These are phyloP conservation scores for Acrocera orbiculus DNA, from an alignment of 2,888 invertebrate genomes.

Conservation along the genomic window DNA sequence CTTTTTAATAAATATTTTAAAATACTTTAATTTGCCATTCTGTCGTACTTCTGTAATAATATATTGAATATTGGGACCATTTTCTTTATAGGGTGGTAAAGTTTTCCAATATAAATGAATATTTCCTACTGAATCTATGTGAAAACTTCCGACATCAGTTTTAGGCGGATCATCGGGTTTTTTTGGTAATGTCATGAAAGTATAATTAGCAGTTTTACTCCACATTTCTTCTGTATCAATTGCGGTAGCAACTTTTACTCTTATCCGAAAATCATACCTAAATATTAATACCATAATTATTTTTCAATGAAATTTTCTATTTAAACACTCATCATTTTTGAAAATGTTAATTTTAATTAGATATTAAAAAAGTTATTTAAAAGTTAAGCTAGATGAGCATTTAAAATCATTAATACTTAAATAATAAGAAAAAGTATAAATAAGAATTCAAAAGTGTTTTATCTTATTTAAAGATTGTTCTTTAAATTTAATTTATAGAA, in stretches of 20 bases:
- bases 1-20: neutral
- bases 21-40: constrained; percentile 14
- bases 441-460: too few relatives aligned
- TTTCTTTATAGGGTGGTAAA: constrained; percentile 46
- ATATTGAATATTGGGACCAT: constrained; percentile 59
- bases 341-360: constrained; percentile 18
- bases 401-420: too few relatives aligned
- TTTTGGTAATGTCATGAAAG: constrained; percentile 38
- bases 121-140: constrained; percentile 40
- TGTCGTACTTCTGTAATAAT: constrained; percentile 32
- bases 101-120: constrained; percentile 66
- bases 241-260: constrained; percentile 39
- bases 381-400: constrained; percentile 33
- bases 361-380: constrained; percentile 11
- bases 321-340: too few relatives aligned
- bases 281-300: constrained; percentile 19
- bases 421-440: too few relatives aligned
- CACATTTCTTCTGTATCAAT: constrained; percentile 40
- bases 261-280: constrained; percentile 53
- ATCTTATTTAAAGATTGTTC: too few relatives aligned
- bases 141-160: constrained; percentile 56
- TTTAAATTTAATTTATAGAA: too few relatives aligned
- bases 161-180: constrained; percentile 48
- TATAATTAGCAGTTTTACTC: constrained; percentile 45
- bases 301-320: too few relatives aligned